Conservation (phyloP, 2,888 invertebrate species). For the Lordiphosa fenestrarum region DNA sequence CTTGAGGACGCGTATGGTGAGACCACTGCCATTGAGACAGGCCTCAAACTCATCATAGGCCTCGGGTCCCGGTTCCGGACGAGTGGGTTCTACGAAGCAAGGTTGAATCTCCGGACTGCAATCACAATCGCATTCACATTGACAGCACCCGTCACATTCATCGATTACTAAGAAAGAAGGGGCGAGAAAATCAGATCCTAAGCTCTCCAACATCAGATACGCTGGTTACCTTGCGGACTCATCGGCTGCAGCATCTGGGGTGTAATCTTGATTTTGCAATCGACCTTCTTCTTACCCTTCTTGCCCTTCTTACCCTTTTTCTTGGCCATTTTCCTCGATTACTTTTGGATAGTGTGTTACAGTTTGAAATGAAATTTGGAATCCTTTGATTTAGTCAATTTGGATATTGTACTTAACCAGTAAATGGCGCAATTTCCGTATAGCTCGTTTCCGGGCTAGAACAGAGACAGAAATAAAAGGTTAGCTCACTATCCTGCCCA, state of each 20-base stretch:
- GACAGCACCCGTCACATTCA: slow-evolving; percentile 43
- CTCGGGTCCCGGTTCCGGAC: slow-evolving; percentile 73
- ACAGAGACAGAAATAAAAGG: not conserved
- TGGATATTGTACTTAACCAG: slow-evolving; percentile 75
- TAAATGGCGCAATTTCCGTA: slow-evolving; percentile 75
- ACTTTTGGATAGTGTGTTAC: slow-evolving; percentile 25
- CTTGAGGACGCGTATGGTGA: slow-evolving; percentile 78
- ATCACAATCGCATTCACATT: slow-evolving; percentile 46
- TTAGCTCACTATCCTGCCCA: not conserved
- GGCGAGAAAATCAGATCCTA: not conserved
- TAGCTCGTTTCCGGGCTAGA: slow-evolving; percentile 75
- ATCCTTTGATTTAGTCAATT: slow-evolving; percentile 46
- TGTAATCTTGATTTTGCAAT: slow-evolving; percentile 17
- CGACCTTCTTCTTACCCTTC: slow-evolving; percentile 31
- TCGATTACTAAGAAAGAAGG: slow-evolving; percentile 4
- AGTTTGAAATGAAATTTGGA: slow-evolving; percentile 35
- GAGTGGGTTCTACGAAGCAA: slow-evolving; percentile 59
- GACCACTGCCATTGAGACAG: slow-evolving; percentile 77
- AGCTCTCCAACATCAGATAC: not conserved
- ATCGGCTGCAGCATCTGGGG: slow-evolving; percentile 19
- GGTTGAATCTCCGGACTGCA: slow-evolving; percentile 54
- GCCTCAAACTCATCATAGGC: slow-evolving; percentile 80
- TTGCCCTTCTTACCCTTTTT: slow-evolving; percentile 32
- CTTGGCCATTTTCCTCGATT: slow-evolving; percentile 32
- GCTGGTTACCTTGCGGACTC: slow-evolving; percentile 18